Evolutionary conservation across 2,113 vertebrate genomes (phyloP).

Genomic region (Thomomys bottae): DNA sequence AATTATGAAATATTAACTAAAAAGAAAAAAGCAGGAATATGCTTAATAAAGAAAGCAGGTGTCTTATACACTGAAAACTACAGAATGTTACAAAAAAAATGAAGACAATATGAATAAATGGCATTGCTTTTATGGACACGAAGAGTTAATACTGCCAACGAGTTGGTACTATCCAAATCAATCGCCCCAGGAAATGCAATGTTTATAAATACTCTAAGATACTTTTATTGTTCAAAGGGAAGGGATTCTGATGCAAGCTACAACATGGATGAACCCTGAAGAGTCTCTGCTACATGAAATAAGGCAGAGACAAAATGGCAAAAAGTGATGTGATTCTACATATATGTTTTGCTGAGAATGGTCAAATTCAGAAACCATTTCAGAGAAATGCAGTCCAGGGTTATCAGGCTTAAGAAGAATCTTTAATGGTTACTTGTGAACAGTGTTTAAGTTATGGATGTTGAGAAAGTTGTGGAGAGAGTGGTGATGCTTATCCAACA

Average conservation of each 20-base stretch:
- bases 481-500: background rate
- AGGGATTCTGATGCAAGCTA: background rate
- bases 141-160: background rate
- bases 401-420: background rate
- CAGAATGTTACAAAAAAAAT: background rate
- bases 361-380: background rate
- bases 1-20: background rate
- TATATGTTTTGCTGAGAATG: background rate
- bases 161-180: background rate
- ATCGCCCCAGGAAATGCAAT: background rate
- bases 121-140: background rate
- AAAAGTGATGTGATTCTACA: background rate
- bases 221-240: too few relatives aligned
- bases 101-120: background rate
- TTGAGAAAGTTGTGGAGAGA: background rate
- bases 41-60: background rate
- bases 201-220: background rate
- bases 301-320: background rate
- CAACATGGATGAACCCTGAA: background rate
- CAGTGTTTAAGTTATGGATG: background rate
- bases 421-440: background rate
- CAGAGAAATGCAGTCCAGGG: background rate
- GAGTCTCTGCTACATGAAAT: background rate
- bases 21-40: background rate
- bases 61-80: background rate